Conservation (phyloP, 2,888 invertebrate species). For the Nephrotoma flavescens region DNA sequence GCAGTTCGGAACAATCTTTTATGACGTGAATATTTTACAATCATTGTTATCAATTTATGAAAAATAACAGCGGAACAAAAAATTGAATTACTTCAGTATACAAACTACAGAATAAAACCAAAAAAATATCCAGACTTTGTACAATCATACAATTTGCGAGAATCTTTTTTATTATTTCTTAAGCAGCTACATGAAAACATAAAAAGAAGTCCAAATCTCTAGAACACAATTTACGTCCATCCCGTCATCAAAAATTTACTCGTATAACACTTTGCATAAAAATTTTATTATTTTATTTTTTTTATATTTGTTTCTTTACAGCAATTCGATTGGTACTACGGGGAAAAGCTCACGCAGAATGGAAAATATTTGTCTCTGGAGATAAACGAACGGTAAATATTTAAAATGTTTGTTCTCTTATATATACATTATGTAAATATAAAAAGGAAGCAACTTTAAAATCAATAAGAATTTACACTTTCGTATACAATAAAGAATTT, state of each 20-base stretch:
- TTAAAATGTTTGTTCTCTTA: neutral
- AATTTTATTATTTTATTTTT: neutral
- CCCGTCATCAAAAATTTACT: neutral
- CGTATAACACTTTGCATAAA: neutral
- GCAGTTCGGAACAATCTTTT: too few species aligned
- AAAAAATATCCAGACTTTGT: too few species aligned
- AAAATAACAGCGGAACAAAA: too few species aligned
- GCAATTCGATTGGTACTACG: conserved; percentile 5
- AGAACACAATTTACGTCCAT: neutral
- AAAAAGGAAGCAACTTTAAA: neutral
- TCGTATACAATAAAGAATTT: too few species aligned
- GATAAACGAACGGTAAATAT: conserved; percentile 2
- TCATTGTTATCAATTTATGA: too few species aligned
- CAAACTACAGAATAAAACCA: too few species aligned
- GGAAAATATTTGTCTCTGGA: conserved; percentile 5
- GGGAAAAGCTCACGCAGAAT: conserved; percentile 5
- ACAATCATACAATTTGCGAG: too few species aligned
- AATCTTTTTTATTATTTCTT: too few species aligned
- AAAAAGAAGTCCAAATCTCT: neutral
- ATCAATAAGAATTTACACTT: neutral
- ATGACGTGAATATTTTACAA: too few species aligned
- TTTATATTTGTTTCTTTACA: neutral
- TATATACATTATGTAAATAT: neutral
- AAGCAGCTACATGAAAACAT: neutral
- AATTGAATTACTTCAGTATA: too few species aligned